Percentiles rank a stretch among this genome's conserved stretches.
phyloP scores from a whole-genome alignment of 2,113 vertebrate species.

The Halichoeres trimaculatus region DNA sequence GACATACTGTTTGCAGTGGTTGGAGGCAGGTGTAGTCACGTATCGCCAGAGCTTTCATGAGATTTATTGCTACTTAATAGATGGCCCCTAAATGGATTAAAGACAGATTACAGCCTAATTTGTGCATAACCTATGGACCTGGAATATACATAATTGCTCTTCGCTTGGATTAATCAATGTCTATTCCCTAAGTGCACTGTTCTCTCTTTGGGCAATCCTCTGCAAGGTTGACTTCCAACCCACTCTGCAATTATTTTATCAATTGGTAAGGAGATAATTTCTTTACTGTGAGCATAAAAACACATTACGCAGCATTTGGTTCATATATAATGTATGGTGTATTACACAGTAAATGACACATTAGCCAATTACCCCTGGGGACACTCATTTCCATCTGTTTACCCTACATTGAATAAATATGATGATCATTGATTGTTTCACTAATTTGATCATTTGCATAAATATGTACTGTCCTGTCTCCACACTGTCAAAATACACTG shows the following conservation, averaged over 20 bases:
- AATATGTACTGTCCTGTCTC: too few relatives aligned
- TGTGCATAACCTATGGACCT: slow-evolving; percentile 37
- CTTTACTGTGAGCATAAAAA: not conserved
- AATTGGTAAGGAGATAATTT: not conserved
- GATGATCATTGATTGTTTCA: too few relatives aligned
- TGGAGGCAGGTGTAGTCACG: not conserved
- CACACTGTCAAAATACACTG: too few relatives aligned
- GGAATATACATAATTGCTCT: slow-evolving; percentile 41
- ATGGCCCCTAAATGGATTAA: slow-evolving; percentile 47
- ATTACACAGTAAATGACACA: not conserved
- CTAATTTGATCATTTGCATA: too few relatives aligned
- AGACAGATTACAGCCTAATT: slow-evolving; percentile 43
- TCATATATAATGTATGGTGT: not conserved
- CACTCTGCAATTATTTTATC: slow-evolving; percentile 33
- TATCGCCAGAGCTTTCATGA: slow-evolving; percentile 10
- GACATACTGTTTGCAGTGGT: slow-evolving; percentile 2
- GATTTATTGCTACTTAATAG: slow-evolving; percentile 35
- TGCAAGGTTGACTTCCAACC: slow-evolving; percentile 42
- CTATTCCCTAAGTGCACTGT: slow-evolving; percentile 21
- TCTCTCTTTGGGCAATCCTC: slow-evolving; percentile 29
- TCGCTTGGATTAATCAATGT: slow-evolving; percentile 46
- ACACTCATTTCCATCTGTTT: too few relatives aligned
- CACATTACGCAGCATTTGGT: not conserved
- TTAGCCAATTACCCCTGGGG: not conserved
- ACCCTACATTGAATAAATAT: too few relatives aligned